Base-by-base conservation (phyloP, 2,888 invertebrate species). In the Oligia fasciuncula region DNA sequence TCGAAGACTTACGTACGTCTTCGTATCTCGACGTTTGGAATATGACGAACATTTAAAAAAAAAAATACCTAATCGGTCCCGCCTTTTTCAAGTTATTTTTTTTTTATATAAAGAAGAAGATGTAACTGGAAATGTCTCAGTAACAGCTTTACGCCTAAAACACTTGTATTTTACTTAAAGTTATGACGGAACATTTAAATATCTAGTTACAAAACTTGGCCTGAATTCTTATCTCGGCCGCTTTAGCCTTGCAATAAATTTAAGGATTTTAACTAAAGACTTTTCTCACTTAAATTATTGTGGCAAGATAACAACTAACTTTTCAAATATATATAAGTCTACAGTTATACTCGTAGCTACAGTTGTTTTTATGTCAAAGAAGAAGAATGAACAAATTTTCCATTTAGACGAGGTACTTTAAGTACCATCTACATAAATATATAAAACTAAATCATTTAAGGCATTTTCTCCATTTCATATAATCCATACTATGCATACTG, bases 181-280 rank as follows among this genome's bases (percentile, higher is more conserved):
- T 74, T 81, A 54, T 49, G 46, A n/a, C 77, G 66, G 62, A 40
- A 70, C 51, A 75, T 80, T 77, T 66, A 77, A 82, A 69, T 62
- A 63, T 74, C 23, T 19, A 35, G 71, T 72, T 70, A 62, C 70
- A 83, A 72, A 87, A 85, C 54, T 85, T 79, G 35, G 70, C 40
- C 67, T 49, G 6, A 49, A 29, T 63, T 83, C 86, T 86, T 87
- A 88, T 87, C 86, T 77, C 35, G 19, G 46, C n/a, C 35, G 62
- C 60, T 70, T 1, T 62, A 51, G 68, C 57, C 71, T 72, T 43
- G 75, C 60, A 68, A 83, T 87, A 85, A 83, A 87, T 78, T 69
- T 67, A 63, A 51, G 46, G 69, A 73, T 77, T 75, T 71, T 65
- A 78, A 71, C 49, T 72, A n/a, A 66, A 69, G 29, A 62, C 57